Evolutionary conservation across 2,888 invertebrate species (phyloP), one percentile per base, ranked within the genome.

Genomic region (Melanophora roralis): DNA sequence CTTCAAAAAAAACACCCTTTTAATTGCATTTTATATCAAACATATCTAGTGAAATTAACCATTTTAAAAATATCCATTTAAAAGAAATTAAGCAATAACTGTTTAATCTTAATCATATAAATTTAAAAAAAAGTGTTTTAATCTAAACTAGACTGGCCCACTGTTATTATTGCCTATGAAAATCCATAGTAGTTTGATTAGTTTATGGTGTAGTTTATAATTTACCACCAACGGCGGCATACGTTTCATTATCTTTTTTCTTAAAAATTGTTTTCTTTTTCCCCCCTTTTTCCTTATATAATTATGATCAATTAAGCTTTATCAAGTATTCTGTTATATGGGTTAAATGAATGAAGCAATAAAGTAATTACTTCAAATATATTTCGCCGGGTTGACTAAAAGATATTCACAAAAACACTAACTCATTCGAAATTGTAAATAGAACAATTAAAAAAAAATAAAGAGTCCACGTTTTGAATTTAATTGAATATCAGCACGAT

Each of bases 261-360:
- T 5, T 45, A 4, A 40, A 6, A 6, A 64, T 57, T 38, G 9
- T 34, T 19, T 27, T 38, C 43, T 0, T 23, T 36, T 45, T 9
- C 12, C 21, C 19, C 12, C 59, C 51, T 12, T 16, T 27, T 32
- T 40, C 57, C 38, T 27, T 69, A 64, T n/a, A 57, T 62, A 76
- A 76, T 76, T 76, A 71, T 43, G 40, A 47, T 69, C 76, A 76
- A 76, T 76, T 76, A 76, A 76, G 62, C 45, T 76, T 67, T n/a
- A 53, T 47, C 45, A 68, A 68, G 62, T 47, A 68, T 32, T 55
- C 62, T 75, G 2, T 55, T 69, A 69, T 32, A 69, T 76, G 69
- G 55, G 55, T 69, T 69, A 62, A 69, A 67, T 27, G 0, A 6
- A 21, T 19, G 43, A 19, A 51, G 23, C 43, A 19, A 6, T 53